phyloP scores from a whole-genome alignment of 2,113 vertebrate genomes.

The Columba janthina region DNA sequence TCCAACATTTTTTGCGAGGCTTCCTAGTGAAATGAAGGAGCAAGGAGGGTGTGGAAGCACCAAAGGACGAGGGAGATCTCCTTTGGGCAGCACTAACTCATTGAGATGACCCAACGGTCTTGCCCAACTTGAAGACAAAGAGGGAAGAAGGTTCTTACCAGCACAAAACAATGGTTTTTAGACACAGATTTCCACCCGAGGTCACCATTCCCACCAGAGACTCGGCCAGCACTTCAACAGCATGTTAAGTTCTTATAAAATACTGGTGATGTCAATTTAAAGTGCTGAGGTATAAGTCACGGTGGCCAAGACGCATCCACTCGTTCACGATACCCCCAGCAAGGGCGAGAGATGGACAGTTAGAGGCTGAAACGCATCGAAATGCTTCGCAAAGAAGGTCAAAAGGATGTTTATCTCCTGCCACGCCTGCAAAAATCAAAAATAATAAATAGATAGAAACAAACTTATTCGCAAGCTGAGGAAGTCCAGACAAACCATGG shows the following conservation, averaged over 20 bases:
- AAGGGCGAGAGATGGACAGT: neutral
- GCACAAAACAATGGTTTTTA: neutral
- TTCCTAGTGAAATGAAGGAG: neutral
- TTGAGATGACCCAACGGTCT: neutral
- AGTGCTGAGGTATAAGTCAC: rapidly evolving
- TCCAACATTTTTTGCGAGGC: neutral
- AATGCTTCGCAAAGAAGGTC: neutral
- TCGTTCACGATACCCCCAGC: neutral
- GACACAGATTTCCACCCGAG: neutral
- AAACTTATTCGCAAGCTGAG: neutral
- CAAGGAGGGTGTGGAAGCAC: neutral
- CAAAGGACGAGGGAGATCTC: too few species aligned
- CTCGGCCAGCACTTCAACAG: neutral
- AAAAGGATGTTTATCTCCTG: neutral
- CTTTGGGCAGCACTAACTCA: neutral
- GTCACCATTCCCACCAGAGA: neutral
- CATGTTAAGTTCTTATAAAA: neutral
- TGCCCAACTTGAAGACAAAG: neutral
- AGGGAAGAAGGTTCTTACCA: neutral
- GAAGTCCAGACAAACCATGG: neutral
- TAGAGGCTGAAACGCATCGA: rapidly evolving
- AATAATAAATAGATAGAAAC: neutral
- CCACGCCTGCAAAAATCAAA: rapidly evolving
- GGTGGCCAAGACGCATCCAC: too few species aligned
- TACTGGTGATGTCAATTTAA: rapidly evolving